Conservation (phyloP, 30 jellyfish, hydroid and myxozoan genomes). For the Euphysa ruthae region DNA sequence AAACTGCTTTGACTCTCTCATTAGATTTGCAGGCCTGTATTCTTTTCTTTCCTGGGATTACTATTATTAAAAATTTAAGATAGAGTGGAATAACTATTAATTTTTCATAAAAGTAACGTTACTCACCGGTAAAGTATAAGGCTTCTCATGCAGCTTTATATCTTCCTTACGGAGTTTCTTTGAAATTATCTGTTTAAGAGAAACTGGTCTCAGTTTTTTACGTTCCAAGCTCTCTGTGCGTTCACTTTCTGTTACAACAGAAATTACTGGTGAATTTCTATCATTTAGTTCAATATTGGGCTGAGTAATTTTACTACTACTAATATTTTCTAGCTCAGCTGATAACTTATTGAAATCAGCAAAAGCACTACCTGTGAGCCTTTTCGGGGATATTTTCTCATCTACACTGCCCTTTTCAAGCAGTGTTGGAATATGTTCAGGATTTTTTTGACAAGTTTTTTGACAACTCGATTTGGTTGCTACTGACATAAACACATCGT, state of each 20-base stretch:
- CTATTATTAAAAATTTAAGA: too few species aligned
- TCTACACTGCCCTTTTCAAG: neutral
- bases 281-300: neutral
- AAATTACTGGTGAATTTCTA: neutral
- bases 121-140: slow-evolving; percentile 57
- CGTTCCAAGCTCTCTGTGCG: neutral
- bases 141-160: slow-evolving; percentile 32
- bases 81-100: too few species aligned
- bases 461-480: neutral
- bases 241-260: neutral
- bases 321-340: neutral
- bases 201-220: slow-evolving; percentile 1
- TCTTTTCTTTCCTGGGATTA: too few species aligned
- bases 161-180: slow-evolving; percentile 45
- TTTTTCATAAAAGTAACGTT: too few species aligned
- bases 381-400: neutral
- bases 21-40: too few species aligned
- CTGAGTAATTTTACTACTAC: neutral
- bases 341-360: neutral
- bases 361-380: neutral
- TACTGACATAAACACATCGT: neutral
- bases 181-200: slow-evolving; percentile 26
- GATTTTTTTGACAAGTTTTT: neutral
- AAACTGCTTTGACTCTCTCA: too few species aligned
- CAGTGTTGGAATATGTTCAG: neutral